Base-by-base conservation (phyloP, 2,113 vertebrate species). In the Mungos mungo region DNA sequence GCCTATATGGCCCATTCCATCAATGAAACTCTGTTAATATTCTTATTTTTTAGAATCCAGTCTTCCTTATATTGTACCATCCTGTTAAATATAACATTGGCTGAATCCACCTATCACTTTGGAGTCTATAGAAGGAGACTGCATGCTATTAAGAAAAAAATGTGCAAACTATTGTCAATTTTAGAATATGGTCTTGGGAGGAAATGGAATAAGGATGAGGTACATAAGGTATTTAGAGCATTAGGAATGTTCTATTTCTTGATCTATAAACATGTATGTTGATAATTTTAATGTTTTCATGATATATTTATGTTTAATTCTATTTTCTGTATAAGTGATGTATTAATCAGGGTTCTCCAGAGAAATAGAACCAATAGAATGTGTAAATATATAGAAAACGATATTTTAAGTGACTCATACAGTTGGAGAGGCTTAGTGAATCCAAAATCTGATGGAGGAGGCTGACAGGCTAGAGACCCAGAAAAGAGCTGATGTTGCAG, bases 81-180 rank as follows among this genome's bases (percentile, higher is more conserved):
- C 11, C 27, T 88, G 19, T 93, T 71, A 93, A 63, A 85, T 1
- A 50, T 65, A 72, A 80, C 15, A 25, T 72, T 54, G 21, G 52
- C 25, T 60, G 33, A 54, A 90, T 23, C 41, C 3, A 31, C 6
- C 74, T 82, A 35, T 18, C 5, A 31, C 90, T 94, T 65, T 77
- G 63, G 11, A 79, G 41, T 86, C 65, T 86, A 65, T 45, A 90
- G 13, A 86, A 18, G 13, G 7, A 47, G 79, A 6, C 13, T 96
- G 52, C 54, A 88, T 68, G 10, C 12, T 76, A 38, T 66, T 96
- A 90, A 80, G 71, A 85, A 90, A 96, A 76, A 77, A 88, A 92
- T 85, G n/a, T 85, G 63, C 5, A 85, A 84, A 77, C 15, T 93
- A 3, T 71, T 85, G 41, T 79, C 23, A 90, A 38, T 65, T 93